Evolutionary conservation across 2,888 invertebrate species (phyloP), one percentile per base, ranked within the genome.

Genomic region (Tuberolachnus salignus): DNA sequence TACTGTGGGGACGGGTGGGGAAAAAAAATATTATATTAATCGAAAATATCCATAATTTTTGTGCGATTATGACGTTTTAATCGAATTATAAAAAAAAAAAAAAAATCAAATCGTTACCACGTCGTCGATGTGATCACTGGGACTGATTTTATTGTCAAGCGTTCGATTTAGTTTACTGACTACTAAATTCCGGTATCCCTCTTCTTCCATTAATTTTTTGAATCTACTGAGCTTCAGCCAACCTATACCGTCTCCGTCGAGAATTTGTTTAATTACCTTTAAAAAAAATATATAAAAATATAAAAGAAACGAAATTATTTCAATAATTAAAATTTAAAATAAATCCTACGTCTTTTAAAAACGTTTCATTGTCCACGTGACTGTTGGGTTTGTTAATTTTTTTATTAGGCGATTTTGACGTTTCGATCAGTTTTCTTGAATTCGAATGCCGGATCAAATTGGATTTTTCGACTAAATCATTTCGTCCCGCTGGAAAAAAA

Each of bases 171-270:
- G 88, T 85, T 97, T 95, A 82, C 94, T 94, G 67, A 99, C 91
- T 55, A 98, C 94, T 87, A 99, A 91, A 85, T 96, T 97, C 51
- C 99, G 89, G 86, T 98, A 97, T 66, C 95, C 97, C 86, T 99
- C 99, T 86, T 99, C 98, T 85, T 99, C 98, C 95, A 99, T 97
- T 44, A 99, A 87, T 84, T 97, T 97, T 85, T 94, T 94, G 70
- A 98, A 88, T 34, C 97, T 90, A 84, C 94, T 95, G 21, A 97
- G 87, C 85, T 98, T 97, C 67, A 99, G 88, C 96, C 98, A 98
- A 21, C 98, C 97, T 0, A 99, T 94, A 0, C 97, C 96, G 86
- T 97, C 95, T 4, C 97, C 97, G 81, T 93, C 92, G 78, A 95
- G 85, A 1, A 96, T 94, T 85, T 91, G 92, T 84, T 90, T 91